Evolutionary conservation across 2,888 invertebrate genomes (phyloP), one percentile per base, ranked within the genome.

Genomic region (Actias luna): DNA sequence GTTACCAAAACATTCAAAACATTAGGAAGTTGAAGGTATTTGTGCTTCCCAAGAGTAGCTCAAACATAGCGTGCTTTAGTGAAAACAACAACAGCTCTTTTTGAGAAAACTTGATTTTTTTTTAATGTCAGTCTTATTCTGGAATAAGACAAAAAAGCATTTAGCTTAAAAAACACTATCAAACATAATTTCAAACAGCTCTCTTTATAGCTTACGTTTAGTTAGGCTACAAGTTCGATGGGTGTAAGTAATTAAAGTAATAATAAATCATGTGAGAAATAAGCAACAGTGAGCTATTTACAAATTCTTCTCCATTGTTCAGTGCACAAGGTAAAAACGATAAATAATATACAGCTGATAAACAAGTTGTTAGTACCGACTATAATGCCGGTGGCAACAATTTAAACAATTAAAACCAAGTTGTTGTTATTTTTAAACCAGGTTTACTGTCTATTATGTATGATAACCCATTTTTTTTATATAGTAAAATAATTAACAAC

Each of bases 321-420:
- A 52, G 46, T 22, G 10, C n/a, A 52, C 16, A 29, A 55, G 55
- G 55, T 55, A 55, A 55, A 55, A 55, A 29, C 55, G 55, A 55
- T 29, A 55, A 55, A 55, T 55, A 52, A 52, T 14, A n/a, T n/a
- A 14, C 5, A 12, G 1, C 16, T n/a, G 55, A 55, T 55, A 55
- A 29, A 16, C 29, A n/a, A 29, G 55, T 27, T 8, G 7, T 10
- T 16, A 29, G n/a, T 29, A 27, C 16, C 52, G 29, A 14, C 29
- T 29, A 14, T 52, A 10, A 8, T 1, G 7, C n/a, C 22, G 46
- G 5, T 50, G 25, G 46, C 12, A 14, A 25, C 46, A 22, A 25
- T 25, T 18, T 22, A 22, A 22, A 22, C 46, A 7, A 46, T 39
- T n/a, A 14, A 36, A 36, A 42, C 7, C n/a, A n/a, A 42, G n/a